These are phyloP conservation scores for Agrotis puta DNA, from an alignment of 2,888 invertebrate species.

Conservation along the genomic window DNA sequence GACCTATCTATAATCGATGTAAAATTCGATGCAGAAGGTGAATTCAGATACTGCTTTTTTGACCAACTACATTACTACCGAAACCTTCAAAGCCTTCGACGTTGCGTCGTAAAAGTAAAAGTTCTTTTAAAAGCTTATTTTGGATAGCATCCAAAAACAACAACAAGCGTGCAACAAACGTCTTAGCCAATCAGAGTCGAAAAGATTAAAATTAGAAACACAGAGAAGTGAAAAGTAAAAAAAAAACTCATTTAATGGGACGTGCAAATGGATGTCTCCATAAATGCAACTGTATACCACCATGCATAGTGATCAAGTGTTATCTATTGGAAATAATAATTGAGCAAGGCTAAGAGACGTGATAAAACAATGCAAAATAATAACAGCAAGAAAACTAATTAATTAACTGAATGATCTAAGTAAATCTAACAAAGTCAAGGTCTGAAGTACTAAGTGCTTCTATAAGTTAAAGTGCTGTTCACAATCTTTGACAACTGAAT, in stretches of 20 bases:
- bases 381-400: constrained; percentile 1
- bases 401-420: background rate
- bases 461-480: background rate
- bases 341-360: background rate
- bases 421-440: constrained; percentile 14
- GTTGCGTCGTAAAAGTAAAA: too few relatives aligned
- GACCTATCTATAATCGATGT: background rate
- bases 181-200: background rate
- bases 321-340: background rate
- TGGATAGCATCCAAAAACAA: too few relatives aligned
- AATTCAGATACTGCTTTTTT: background rate
- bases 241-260: too few relatives aligned
- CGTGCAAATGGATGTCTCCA: background rate
- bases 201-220: background rate
- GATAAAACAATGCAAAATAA: constrained; percentile 4
- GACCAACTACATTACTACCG: background rate
- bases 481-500: constrained; percentile 4
- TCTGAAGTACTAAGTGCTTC: constrained; percentile 17
- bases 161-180: background rate
- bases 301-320: too few relatives aligned
- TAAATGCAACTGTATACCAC: background rate
- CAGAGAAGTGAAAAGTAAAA: background rate
- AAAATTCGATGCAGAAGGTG: background rate
- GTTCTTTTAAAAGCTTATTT: background rate
- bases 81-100: background rate